Evolutionary conservation across 1,140 invertebrate species (phyloP), one percentile per base, ranked within the genome.

Genomic region (Propsilocerus akamusi): DNA sequence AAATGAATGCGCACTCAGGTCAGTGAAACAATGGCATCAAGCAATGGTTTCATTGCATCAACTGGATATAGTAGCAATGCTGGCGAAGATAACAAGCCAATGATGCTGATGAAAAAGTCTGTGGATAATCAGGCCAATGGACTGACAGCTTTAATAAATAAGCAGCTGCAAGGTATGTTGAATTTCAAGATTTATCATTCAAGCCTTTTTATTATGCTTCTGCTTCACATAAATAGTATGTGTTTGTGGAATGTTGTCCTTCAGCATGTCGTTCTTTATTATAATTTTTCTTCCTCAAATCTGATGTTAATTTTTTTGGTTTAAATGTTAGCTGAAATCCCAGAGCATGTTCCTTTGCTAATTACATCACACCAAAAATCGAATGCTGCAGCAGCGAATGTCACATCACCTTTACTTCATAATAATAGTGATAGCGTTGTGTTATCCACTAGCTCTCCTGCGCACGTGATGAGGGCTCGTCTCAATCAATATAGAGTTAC

Each of bases 11-110:
- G 51, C 54, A 60, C 30, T 14, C 59, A 84, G 81, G 81, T 84
- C 53, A 83, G 79, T 64, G 81, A 84, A 69, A 82, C 81, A 47
- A 83, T 83, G 78, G 76, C 79, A 46, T 75, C 74, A 6, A 78
- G 76, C 58, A 81, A 77, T 64, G 76, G 76, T 26, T 78, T 81
- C 60, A 67, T 81, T 52, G 76, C 80, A 24, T 69, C 71, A 53
- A 81, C 80, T 57, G n/a, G n/a, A n/a, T n/a, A 41, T 20, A 20
- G 34, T 17, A 77, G 74, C 32, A 79, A 80, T 59, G 78, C 73
- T 52, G 78, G 81, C 55, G 69, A 72, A n/a, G 80, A 83, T 55
- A 77, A 81, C 53, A 83, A 83, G 60, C 77, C 81, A 14, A 78
- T 79, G 75, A 69, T 83, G 52, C 77, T 83, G 24, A 76, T 83